Percentiles rank a stretch among this genome's conserved stretches.
These are phyloP conservation scores for Odontophorus gujanensis DNA, from an alignment of 2,113 vertebrate species.

Conservation along the genomic window DNA sequence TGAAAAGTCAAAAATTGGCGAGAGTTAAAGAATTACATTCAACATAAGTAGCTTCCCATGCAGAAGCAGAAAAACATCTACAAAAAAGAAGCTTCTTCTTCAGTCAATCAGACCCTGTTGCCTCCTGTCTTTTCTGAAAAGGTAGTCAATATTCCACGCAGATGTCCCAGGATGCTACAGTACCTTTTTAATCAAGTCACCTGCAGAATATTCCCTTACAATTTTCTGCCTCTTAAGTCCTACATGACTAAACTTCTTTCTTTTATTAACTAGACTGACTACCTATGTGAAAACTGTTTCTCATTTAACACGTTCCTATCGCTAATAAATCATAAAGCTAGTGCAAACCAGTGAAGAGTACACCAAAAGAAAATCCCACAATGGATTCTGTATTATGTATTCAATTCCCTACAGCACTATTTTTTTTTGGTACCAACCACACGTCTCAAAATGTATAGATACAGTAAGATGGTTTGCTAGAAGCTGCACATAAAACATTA, in stretches of 20 bases:
- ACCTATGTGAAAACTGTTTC: neutral
- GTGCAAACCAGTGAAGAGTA: neutral
- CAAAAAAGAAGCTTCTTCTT: neutral
- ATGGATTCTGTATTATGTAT: neutral
- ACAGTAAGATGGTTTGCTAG: neutral
- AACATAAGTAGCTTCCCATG: neutral
- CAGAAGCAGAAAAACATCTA: neutral
- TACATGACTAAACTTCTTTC: neutral
- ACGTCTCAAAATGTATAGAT: neutral
- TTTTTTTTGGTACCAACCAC: neutral
- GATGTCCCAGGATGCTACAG: neutral
- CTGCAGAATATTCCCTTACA: neutral
- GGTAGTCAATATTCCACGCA: neutral
- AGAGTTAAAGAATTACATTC: neutral
- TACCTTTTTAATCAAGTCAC: neutral
- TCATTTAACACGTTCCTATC: neutral
- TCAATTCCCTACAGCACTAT: neutral
- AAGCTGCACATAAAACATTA: neutral
- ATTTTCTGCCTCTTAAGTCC: neutral
- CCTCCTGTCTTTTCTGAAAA: neutral
- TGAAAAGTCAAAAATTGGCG: neutral
- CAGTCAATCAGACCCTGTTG: neutral
- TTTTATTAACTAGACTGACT: neutral
- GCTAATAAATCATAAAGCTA: neutral
- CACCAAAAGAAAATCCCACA: neutral